Evolutionary conservation across 2,888 invertebrate species (phyloP), one percentile per base, ranked within the genome.

Genomic region (Gastrophysa polygoni): DNA sequence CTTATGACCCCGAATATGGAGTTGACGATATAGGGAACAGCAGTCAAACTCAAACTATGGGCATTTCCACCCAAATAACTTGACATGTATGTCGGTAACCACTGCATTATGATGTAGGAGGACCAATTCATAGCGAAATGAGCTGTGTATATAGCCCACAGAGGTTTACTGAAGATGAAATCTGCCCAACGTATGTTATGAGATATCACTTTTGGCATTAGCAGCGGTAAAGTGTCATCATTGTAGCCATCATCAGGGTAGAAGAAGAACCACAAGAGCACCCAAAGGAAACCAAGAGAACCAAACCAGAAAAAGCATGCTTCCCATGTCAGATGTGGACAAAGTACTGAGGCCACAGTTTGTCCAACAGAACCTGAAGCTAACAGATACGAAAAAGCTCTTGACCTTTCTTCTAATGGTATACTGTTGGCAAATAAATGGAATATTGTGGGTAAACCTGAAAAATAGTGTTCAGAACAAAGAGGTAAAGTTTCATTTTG

Each of bases 111-210:
- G 67, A 91, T 90, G 75, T 91, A 91, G 72, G 89, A 90, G 56
- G 88, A 88, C 91, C 91, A 91, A 78, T 91, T 91, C 91, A 91
- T 91, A 24, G 89, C 87, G 78, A 91, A 91, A 80, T 91, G 91
- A 29, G 91, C 90, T 59, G 88, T 84, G 73, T 91, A 91, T 68
- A 91, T 85, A 4, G 90, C 87, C 90, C 90, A 90, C 24, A 91
- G 79, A 0, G 90, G 87, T 86, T 89, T 89, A 73, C 88, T 87
- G 43, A 84, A 79, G 47, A 91, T 80, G 71, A 90, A 89, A 76
- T 88, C 88, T 11, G 83, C 83, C 89, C 89, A 90, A 34, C 84
- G 80, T 49, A 88, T 84, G 73, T 82, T 86, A 63, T 84, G 81
- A 70, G 73, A 68, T 20, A 76, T 75, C 73, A 85, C 86, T 80